These are phyloP conservation scores for Emydura subglobosa DNA, from an alignment of 2,113 vertebrate genomes.

Conservation along the genomic window DNA sequence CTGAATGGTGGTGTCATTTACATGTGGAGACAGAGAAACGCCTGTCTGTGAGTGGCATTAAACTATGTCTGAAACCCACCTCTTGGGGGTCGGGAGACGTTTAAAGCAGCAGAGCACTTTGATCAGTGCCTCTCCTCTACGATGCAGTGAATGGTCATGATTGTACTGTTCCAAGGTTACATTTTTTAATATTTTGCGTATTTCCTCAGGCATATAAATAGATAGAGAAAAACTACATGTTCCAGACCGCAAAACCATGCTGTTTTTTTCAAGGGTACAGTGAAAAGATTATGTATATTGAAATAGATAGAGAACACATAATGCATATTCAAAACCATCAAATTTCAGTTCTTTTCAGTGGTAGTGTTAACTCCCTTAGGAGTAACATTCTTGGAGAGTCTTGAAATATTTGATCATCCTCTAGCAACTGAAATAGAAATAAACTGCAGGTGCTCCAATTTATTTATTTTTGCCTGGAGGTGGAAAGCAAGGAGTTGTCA, in stretches of 20 bases:
- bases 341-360: neutral
- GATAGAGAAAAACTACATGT: neutral
- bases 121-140: neutral
- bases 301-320: neutral
- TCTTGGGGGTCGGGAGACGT: neutral
- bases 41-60: conserved; percentile 33
- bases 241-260: neutral
- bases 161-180: neutral
- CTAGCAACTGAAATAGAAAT: neutral
- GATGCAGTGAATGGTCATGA: neutral
- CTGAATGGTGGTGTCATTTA: neutral
- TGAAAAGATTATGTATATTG: neutral
- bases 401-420: neutral
- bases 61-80: conserved; percentile 51
- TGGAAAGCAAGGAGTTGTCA: neutral
- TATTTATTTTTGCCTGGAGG: neutral
- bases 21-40: neutral
- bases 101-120: conserved; percentile 64
- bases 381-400: neutral
- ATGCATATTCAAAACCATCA: neutral
- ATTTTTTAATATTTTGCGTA: neutral
- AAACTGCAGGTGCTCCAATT: neutral
- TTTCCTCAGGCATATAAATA: neutral
- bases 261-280: neutral
- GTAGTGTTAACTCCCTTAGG: neutral